Conservation (phyloP, 2,888 invertebrate genomes). For the Anodontia alba region DNA sequence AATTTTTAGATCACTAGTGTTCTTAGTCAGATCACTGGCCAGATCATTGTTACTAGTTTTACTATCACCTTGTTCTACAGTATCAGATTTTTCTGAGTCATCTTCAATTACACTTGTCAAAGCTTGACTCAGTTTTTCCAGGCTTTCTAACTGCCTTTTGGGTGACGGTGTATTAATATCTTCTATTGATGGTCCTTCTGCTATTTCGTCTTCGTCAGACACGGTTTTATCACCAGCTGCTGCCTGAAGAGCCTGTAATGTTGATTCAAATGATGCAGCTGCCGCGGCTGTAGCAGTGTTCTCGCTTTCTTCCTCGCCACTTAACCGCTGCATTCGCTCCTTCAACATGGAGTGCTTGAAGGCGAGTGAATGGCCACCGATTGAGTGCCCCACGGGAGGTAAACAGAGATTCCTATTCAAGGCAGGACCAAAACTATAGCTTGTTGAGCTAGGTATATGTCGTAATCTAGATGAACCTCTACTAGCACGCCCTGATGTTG, state of each 20-base stretch:
- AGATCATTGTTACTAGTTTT: conserved; percentile 16
- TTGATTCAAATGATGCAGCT: conserved; percentile 61
- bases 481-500: conserved; percentile 71
- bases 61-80: conserved; percentile 27
- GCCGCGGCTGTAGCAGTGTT: conserved; percentile 38
- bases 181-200: conserved; percentile 32
- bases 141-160: conserved; percentile 44
- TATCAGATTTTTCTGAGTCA: conserved; percentile 50
- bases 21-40: conserved; percentile 7
- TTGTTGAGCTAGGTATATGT: conserved; percentile 71
- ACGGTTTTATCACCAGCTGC: neutral
- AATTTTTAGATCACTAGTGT: conserved; percentile 8
- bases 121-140: conserved; percentile 63
- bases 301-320: conserved; percentile 21
- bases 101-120: conserved; percentile 68
- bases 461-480: conserved; percentile 66
- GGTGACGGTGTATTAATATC: conserved; percentile 28
- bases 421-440: conserved; percentile 69
- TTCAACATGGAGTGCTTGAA: conserved; percentile 54
- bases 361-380: conserved; percentile 57
- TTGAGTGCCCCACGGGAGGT: conserved; percentile 80
- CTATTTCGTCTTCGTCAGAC: neutral
- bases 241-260: conserved; percentile 41
- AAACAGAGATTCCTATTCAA: conserved; percentile 81
- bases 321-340: conserved; percentile 53